Evolutionary conservation across 2,113 vertebrate genomes (phyloP), one percentile per base, ranked within the genome.

Genomic region (Python bivittatus): DNA sequence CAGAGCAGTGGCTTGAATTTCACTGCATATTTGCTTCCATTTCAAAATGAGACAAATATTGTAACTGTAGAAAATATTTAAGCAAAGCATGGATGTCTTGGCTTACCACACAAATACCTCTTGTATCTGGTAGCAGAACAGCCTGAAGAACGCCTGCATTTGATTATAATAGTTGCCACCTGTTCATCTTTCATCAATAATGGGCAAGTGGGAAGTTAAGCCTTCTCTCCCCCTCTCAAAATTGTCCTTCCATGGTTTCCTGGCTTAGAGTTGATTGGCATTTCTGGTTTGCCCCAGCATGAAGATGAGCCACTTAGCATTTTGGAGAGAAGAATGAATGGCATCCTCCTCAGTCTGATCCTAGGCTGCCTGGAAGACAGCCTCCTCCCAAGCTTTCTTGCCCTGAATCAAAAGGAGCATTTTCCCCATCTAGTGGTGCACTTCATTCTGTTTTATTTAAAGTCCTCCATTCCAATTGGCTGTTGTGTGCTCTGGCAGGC

Each of bases 41-140:
- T 95, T 93, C 95, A 95, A 95, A 53, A 27, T 89, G 92, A 96
- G 93, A 90, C 7, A 33, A 90, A 94, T 92, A 68, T 27, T 87
- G 29, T 29, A n/a, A 1, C 27, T 89, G 2, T 48, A 89, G 42
- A 42, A 53, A 42, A 58, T 44, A 17, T 60, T n/a, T 88, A 94
- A 68, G 93, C 93, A 95, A 96, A 95, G 88, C 44, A 23, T 42
- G 54, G 60, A 60, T 54, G 57, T 29, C 6, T 23, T 42, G 54
- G n/a, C 48, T 22, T 68, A 53, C 11, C 52, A 38, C 13, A 72
- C 5, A 12, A 90, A 54, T 17, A 23, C n/a, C n/a, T n/a, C n/a
- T n/a, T n/a, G 2, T 57, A 4, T 17, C 27, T 61, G 27, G 11
- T 23, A 60, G 25, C 56, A 23, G 33, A 60, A 13, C 15, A 13